A percentile compares a stretch with the other conserved stretches of the same genome.
Evolutionary conservation across 2,888 invertebrate species (phyloP).

Genomic region (Drosophila meridiana): DNA sequence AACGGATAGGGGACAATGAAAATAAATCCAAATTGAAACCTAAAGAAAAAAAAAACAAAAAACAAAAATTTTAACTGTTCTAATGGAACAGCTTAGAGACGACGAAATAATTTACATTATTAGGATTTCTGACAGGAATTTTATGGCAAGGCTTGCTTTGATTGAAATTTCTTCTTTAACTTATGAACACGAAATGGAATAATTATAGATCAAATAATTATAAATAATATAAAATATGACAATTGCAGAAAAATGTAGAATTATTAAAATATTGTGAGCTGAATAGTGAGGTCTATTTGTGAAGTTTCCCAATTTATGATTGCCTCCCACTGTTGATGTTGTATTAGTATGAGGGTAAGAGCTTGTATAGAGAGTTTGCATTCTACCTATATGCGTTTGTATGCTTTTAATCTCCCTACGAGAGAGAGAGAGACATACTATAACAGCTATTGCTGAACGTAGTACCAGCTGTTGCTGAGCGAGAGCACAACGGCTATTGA

Average conservation of each 20-base stretch:
- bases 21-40: background rate
- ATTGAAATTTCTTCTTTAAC: background rate
- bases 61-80: conserved; percentile 10
- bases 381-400: too few relatives aligned
- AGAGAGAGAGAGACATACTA: background rate
- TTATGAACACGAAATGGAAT: background rate
- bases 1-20: background rate
- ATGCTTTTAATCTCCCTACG: too few relatives aligned
- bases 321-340: too few relatives aligned
- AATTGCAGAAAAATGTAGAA: too few relatives aligned
- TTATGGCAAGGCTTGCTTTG: background rate
- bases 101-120: background rate
- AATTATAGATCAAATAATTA: too few relatives aligned
- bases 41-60: background rate
- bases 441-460: background rate
- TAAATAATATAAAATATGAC: too few relatives aligned
- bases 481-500: too few relatives aligned
- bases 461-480: background rate
- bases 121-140: background rate
- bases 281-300: too few relatives aligned
- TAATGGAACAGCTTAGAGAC: background rate
- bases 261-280: too few relatives aligned
- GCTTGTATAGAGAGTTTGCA: background rate
- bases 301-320: too few relatives aligned
- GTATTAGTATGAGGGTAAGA: too few relatives aligned